Evolutionary conservation across 2,888 invertebrate species (phyloP), one percentile per base, ranked within the genome.

Genomic region (Allolobophora icterica): DNA sequence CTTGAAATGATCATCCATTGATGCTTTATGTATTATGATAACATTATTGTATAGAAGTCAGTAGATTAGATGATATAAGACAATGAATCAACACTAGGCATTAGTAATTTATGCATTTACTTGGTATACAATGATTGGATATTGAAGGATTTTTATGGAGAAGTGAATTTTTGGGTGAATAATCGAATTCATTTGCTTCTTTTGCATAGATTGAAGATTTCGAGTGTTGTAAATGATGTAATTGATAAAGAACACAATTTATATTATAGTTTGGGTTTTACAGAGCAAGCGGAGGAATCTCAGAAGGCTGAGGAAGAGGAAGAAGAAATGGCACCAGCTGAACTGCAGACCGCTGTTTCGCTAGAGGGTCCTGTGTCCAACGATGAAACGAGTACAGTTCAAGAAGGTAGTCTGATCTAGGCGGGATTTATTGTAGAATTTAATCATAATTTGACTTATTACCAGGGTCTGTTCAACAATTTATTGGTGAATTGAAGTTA

Each of bases 71-170:
- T 38, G 3, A 38, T 3, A 38, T 38, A 5, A 38, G 38, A 38
- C 45, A 13, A 11, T 17, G 45, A 45, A 45, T 45, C 45, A 45
- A 45, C 45, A 45, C 1, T 17, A 45, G 45, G 6, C 24, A 52
- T 24, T 52, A 24, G 11, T 52, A 24, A 24, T 21, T 52, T 71
- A 30, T 71, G 71, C 15, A 71, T 30, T n/a, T 71, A 17, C 13
- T 71, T 8, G 8, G n/a, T 71, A 8, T n/a, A 71, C 8, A 71
- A 11, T 11, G 30, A 71, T n/a, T n/a, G 71, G n/a, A n/a, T 71
- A n/a, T 71, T 71, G 71, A 71, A n/a, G n/a, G 71, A n/a, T 71
- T 71, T 71, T 71, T 30, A 71, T 52, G n/a, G n/a, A 71, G n/a
- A 71, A 71, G n/a, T 30, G 30, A 71, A 71, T 71, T 71, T 52